Evolutionary conservation across 2,797 vertebrate genomes (phyloP), one percentile per base, ranked within the genome.

Genomic region (Cyclopterus lumpus): DNA sequence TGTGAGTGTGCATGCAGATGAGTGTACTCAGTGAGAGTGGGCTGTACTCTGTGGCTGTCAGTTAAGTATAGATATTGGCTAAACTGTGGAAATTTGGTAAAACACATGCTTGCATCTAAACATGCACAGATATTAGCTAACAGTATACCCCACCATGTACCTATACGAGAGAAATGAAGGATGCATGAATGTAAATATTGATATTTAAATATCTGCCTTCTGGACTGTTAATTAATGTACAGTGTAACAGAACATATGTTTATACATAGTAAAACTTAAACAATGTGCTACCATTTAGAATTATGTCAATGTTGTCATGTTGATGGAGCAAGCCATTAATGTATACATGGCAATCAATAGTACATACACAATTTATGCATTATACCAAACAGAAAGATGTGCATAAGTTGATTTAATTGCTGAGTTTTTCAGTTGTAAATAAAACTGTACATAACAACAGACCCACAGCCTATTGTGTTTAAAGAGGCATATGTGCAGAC

Each of bases 371-470:
- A 93, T 93, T 95, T 95, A 89, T 95, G 93, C 95, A 94, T 94
- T 93, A 90, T 94, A 95, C 94, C 94, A 70, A 83, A 90, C 87
- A 88, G 81, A 78, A 81, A 86, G 91, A 93, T 93, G 94, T 94
- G 93, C 95, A 94, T 93, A 90, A 92, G 93, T 93, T 94, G 90
- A 94, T 94, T 94, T 92, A 53, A 94, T 94, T 94, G 95, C 94
- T 94, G 95, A 94, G 93, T 96, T 97, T 97, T 97, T 97, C 97
- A 94, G 92, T 97, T 97, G 96, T 97, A 96, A 98, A 98, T 99
- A 98, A 99, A 99, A 95, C 92, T 95, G 91, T 96, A 95, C 93
- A 95, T 94, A 93, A 90, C 67, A 89, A 90, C 67, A 65, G 74
- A 87, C 54, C 63, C 24, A 66, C 64, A 68, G 81, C 88, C 77